Conservation (phyloP, 2,113 vertebrate genomes). For the Strix aluco region DNA sequence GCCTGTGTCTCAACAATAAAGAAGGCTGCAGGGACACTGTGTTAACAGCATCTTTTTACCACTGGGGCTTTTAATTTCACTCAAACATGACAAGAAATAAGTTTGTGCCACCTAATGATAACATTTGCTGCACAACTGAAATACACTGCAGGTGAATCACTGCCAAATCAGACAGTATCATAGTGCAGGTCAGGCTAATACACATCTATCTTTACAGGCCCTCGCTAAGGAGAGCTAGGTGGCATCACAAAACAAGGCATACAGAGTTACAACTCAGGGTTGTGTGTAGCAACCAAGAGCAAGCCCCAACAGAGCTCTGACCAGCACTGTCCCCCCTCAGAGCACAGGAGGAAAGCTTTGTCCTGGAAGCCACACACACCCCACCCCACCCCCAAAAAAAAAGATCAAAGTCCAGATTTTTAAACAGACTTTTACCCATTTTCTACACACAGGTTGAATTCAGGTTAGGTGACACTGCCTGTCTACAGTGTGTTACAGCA, state of each 20-base stretch:
- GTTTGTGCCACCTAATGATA: neutral
- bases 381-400: neutral
- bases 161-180: neutral
- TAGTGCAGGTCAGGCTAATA: neutral
- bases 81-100: neutral
- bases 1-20: neutral
- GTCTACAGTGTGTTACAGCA: neutral
- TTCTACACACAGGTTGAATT: neutral
- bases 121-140: neutral
- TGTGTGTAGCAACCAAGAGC: neutral
- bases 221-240: neutral
- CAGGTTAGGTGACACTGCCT: neutral
- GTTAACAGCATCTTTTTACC: neutral
- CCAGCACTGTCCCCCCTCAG: neutral
- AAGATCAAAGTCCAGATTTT: neutral
- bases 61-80: neutral
- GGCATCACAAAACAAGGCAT: neutral
- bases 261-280: neutral
- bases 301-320: neutral
- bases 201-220: rapidly evolving
- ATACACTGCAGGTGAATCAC: neutral
- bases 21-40: neutral
- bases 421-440: neutral
- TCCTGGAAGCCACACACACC: neutral
- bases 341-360: neutral